Evolutionary conservation across 2,113 vertebrate species (phyloP), one percentile per base, ranked within the genome.

Genomic region (Illadopsis cleaveri): DNA sequence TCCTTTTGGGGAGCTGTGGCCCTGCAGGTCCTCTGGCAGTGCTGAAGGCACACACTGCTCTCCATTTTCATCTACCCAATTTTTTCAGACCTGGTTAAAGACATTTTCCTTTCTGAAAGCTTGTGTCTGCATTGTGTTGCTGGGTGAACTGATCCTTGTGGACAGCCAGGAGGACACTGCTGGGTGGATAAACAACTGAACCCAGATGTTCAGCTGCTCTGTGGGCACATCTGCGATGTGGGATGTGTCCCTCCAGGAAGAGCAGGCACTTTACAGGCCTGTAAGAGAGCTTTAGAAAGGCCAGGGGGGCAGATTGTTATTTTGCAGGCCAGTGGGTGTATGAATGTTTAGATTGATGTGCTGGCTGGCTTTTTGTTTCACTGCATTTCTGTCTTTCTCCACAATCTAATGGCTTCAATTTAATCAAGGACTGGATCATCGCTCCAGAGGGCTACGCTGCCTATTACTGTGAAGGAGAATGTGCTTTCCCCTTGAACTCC

Each of bases 401-500:
- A 12, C 54, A 40, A 86, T 42, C 38, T 37, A 27, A 89, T 14
- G 31, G 85, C 64, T 70, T 40, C 60, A 2, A 78, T 94, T 83
- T 42, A 65, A n/a, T 2, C 25, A 96, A 99, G 99, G 99, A 99
- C 97, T 99, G 99, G 99, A 99, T 99, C 97, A 99, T 99, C 2
- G 99, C 99, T 80, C 99, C 99, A 0, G 99, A 99, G 89, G 99
- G 99, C 91, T 99, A 99, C 0, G 99, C 99, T 4, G 99, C 99
- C 0, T 99, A 99, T 97, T 99, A 99, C 97, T 99, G 99, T 58
- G 99, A 99, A 97, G 99, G 99, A 78, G 99, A 99, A 97, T 99
- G 99, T 25, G 99, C 99, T 97, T 99, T 99, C 97, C 99, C 99
- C 0, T 92, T 99, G 89, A 99, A 99, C 82, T 99, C 99, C 51